Evolutionary conservation across 2,797 vertebrate genomes (phyloP).

Genomic region (Sebastes variabilis): DNA sequence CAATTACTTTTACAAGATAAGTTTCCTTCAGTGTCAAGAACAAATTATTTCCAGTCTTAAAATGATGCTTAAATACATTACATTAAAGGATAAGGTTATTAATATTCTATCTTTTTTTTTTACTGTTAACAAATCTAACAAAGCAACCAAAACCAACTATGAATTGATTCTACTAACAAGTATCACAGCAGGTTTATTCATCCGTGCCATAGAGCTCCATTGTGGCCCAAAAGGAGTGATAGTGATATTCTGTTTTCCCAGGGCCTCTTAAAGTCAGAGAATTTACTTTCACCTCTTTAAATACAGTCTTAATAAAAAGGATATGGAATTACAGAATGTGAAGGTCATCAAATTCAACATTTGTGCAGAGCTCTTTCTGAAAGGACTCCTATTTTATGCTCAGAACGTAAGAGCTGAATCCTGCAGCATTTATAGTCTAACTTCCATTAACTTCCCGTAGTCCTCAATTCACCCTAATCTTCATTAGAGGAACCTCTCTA

Average conservation of each 20-base stretch:
- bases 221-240: not conserved
- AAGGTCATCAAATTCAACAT: conserved; percentile 20
- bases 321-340: conserved; percentile 13
- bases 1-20: not conserved
- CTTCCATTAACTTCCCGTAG: conserved; percentile 33
- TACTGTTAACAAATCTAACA: not conserved
- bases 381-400: conserved; percentile 2
- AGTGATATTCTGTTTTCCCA: not conserved
- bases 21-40: not conserved
- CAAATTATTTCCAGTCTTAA: not conserved
- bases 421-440: conserved; percentile 26
- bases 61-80: not conserved
- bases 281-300: conserved; percentile 8
- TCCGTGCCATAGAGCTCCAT: not conserved
- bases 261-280: not conserved
- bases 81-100: not conserved
- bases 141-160: not conserved
- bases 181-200: not conserved
- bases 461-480: conserved; percentile 35
- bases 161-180: not conserved
- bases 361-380: not conserved
- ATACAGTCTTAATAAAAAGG: not conserved
- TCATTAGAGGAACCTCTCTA: conserved; percentile 7
- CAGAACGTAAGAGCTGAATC: conserved; percentile 3
- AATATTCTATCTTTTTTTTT: too few relatives aligned